Evolutionary conservation across 2,797 vertebrate species (phyloP), one percentile per base, ranked within the genome.

Genomic region (Arrhamphus sclerolepis): DNA sequence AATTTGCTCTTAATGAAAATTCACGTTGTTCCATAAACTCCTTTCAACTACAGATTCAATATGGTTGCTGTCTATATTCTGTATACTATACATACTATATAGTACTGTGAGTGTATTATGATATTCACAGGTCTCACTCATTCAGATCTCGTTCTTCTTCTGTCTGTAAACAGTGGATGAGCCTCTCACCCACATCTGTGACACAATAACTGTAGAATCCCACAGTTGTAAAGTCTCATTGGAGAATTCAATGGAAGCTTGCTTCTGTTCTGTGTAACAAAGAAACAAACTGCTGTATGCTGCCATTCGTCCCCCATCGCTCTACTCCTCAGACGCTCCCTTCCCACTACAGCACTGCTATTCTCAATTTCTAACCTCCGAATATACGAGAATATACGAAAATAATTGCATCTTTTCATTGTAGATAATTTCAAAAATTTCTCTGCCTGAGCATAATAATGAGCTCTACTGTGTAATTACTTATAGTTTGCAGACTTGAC

Each of bases 231-330:
- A 80, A 80, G 63, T 78, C 59, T 70, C 75, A 49, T 34, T 29
- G 56, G 79, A 70, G 78, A 76, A 83, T 80, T 72, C 67, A 73
- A 66, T 70, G 34, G 61, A 73, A 34, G 24, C 68, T 41, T 20
- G 34, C 42, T 41, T 69, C 51, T 73, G 42, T 66, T 78, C 46
- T 51, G 24, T 21, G 26, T 43, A 46, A 34, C 46, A 29, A 26
- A 72, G 65, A n/a, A 77, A 77, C 68, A 82, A 77, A 80, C 68
- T 34, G 39, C 26, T 70, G 47, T 60, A 44, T 59, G 49, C 38
- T 58, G 48, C 51, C 21, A 46, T 2, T 34, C 54, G 22, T 28
- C 28, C 52, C 29, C 41, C 16, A 6, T 59, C 58, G 62, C 63
- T 59, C 60, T 63, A 43, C 61, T n/a, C 48, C 54, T 79, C 62